Evolutionary conservation across 2,888 invertebrate species (phyloP), one percentile per base, ranked within the genome.

Genomic region (Neuroscelio doddi): DNA sequence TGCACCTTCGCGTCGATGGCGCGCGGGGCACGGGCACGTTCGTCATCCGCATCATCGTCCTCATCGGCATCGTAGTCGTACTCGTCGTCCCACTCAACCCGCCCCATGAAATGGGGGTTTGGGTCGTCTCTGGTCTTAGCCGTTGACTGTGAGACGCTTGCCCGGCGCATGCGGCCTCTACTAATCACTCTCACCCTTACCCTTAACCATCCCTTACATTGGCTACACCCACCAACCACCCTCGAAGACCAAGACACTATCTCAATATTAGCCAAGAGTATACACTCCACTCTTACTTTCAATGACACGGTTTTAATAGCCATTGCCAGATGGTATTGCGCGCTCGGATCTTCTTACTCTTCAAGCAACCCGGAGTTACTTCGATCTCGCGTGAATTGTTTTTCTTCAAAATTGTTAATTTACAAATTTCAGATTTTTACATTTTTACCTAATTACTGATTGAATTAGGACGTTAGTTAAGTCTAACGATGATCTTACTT

Each of bases 161-260:
- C 12, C 41, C 27, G 69, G 80, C 80, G 80, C 80, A 81, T 81
- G 81, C 81, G 81, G 75, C 70, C 73, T 78, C 65, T 64, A 69
- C 69, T 78, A 76, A 81, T 79, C 79, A 77, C 75, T 72, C 76
- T 77, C 70, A 71, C 78, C 66, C 70, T 56, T 46, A 45, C 67
- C 74, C 70, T 72, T 52, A 65, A 68, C 66, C 63, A 55, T 58
- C 58, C 65, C 56, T 41, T 29, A 27, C 51, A 39, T 32, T 44
- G 39, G 32, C 34, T 26, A 39, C 53, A 30, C 32, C 24, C 30
- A 36, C 56, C 62, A 5, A 44, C 57, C 65, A 50, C 55, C 55
- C 44, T 34, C 21, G 16, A 24, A 34, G 47, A 42, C 49, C 34
- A 16, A 17, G 64, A 58, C 55, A 59, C 45, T 53, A 50, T 46